Conservation (phyloP, 2,113 vertebrate genomes). For the Illadopsis cleaveri region DNA sequence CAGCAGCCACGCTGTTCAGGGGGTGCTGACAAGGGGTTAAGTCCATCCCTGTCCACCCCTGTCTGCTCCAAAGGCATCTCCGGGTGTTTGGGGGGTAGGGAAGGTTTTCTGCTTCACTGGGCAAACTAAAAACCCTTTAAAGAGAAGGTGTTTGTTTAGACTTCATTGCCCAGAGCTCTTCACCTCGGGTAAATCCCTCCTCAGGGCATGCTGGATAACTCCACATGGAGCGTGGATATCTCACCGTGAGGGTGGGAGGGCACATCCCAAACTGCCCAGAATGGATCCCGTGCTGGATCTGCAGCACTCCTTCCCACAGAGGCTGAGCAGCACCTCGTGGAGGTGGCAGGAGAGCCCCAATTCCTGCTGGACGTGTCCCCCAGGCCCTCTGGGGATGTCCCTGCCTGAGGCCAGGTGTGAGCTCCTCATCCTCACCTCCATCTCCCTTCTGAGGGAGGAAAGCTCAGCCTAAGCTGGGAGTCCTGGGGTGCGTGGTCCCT, state of each 20-base stretch:
- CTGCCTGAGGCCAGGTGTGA: accelerated
- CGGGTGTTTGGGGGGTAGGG: accelerated
- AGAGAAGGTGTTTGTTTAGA: neutral
- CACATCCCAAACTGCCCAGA: neutral
- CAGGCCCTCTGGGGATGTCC: accelerated
- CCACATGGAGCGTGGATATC: accelerated
- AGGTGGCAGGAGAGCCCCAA: neutral
- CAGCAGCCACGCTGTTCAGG: neutral
- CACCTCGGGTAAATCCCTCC: neutral
- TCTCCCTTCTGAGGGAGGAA: neutral
- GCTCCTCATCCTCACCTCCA: neutral
- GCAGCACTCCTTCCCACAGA: neutral
- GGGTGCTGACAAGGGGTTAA: neutral
- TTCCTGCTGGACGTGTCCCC: accelerated
- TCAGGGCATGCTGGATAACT: accelerated
- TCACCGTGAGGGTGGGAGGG: accelerated
- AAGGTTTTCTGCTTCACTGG: neutral
- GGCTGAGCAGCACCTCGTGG: accelerated
- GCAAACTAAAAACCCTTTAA: neutral
- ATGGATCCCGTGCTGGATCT: accelerated
- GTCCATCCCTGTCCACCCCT: neutral
- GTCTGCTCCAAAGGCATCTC: neutral
- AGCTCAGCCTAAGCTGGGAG: neutral
- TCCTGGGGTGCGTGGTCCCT: accelerated
- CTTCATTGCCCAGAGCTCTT: neutral